phyloP scores from a whole-genome alignment of 2,113 vertebrate species.

The Heteronetta atricapilla region DNA sequence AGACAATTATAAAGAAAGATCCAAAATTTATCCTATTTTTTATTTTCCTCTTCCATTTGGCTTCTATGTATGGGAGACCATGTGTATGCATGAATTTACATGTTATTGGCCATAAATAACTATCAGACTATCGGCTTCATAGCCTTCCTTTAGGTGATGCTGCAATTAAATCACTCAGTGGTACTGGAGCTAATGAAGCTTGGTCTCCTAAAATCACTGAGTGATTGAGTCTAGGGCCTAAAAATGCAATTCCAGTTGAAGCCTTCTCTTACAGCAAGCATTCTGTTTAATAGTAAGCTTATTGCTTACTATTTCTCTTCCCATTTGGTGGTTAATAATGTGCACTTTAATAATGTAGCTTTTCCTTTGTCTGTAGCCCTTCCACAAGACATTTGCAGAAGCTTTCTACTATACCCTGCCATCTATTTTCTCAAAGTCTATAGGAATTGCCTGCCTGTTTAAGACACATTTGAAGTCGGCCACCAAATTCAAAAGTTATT shows the following conservation, averaged over 20 bases:
- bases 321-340: not conserved
- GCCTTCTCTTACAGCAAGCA: not conserved
- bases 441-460: not conserved
- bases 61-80: not conserved
- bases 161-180: constrained; percentile 38
- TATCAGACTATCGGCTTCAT: not conserved
- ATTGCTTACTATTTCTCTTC: constrained; percentile 2
- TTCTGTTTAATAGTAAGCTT: constrained; percentile 5
- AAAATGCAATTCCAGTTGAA: constrained; percentile 40
- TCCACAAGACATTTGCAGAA: not conserved
- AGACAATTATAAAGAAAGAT: not conserved
- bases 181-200: constrained; percentile 52
- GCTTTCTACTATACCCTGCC: not conserved
- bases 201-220: constrained; percentile 46
- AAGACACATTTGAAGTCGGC: not conserved
- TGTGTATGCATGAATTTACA: not conserved
- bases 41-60: not conserved
- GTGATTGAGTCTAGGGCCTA: constrained; percentile 37
- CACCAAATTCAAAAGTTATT: not conserved
- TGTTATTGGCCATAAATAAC: constrained; percentile 26
- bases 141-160: constrained; percentile 29
- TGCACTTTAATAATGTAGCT: not conserved
- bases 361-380: not conserved
- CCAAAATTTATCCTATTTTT: not conserved
- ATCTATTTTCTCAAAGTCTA: not conserved